These are phyloP conservation scores for Cyphomyrus plagiostoma DNA, from an alignment of 2,113 vertebrate species.

Conservation along the genomic window DNA sequence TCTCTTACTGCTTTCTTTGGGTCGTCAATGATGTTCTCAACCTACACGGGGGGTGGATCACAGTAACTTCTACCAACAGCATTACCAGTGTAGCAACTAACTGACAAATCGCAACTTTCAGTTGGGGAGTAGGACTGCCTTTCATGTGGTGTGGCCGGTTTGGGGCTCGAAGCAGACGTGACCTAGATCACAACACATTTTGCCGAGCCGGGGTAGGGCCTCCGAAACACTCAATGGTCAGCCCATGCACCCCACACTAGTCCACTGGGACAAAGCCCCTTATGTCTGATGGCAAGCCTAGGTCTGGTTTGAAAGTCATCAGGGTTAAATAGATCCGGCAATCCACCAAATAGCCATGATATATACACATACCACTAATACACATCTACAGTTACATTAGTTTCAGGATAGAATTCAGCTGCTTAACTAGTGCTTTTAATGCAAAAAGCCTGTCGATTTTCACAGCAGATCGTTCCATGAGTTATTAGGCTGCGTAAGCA, in stretches of 20 bases:
- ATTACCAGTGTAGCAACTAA: neutral
- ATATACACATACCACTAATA: neutral
- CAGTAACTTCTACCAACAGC: neutral
- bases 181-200: neutral
- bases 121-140: neutral
- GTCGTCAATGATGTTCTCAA: conserved; percentile 55
- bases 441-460: neutral
- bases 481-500: neutral
- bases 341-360: neutral
- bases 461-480: neutral
- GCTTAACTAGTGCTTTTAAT: neutral
- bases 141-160: neutral
- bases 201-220: neutral
- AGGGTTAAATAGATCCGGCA: neutral
- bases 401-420: neutral
- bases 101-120: neutral
- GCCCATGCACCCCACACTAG: neutral
- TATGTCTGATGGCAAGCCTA: neutral
- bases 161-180: neutral
- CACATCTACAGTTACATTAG: neutral
- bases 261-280: neutral
- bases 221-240: neutral
- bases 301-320: neutral
- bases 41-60: conserved; percentile 38
- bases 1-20: conserved; percentile 10